A percentile compares a stretch with the other conserved stretches of the same genome.
Evolutionary conservation across 92 coral and sea anemone species (phyloP).

Genomic region (Paramuricea clavata): DNA sequence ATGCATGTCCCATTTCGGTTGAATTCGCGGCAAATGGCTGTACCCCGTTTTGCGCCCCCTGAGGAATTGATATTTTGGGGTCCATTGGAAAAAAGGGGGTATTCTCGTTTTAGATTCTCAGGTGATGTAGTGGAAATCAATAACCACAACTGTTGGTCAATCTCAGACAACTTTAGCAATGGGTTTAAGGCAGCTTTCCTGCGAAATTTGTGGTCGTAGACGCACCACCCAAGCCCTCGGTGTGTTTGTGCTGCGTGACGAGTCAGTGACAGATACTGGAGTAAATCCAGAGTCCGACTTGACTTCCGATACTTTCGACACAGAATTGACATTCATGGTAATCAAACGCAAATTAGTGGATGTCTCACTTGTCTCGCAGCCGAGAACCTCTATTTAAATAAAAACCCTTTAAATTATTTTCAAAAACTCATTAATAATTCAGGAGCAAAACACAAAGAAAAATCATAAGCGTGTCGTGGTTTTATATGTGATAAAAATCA

Average conservation of each 20-base stretch:
- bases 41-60: neutral
- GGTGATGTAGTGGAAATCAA: conserved; percentile 56
- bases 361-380: no score
- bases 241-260: conserved; percentile 64
- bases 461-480: no score
- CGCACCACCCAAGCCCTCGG: conserved; percentile 54
- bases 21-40: neutral
- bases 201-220: conserved; percentile 47
- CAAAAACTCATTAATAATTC: no score
- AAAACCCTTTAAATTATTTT: no score
- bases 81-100: conserved; percentile 60
- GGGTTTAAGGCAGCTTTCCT: conserved; percentile 45
- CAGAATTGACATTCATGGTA: no score
- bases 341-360: no score
- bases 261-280: conserved; percentile 48
- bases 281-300: conserved; percentile 29
- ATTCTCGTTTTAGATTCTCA: conserved; percentile 31
- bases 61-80: neutral
- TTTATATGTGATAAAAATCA: no score
- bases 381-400: no score
- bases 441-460: no score
- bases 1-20: neutral
- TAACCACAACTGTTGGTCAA: conserved; percentile 59
- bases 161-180: conserved; percentile 35
- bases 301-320: no score